Conservation (phyloP, 1,140 invertebrate species). For the Tetramorium alpestre region DNA sequence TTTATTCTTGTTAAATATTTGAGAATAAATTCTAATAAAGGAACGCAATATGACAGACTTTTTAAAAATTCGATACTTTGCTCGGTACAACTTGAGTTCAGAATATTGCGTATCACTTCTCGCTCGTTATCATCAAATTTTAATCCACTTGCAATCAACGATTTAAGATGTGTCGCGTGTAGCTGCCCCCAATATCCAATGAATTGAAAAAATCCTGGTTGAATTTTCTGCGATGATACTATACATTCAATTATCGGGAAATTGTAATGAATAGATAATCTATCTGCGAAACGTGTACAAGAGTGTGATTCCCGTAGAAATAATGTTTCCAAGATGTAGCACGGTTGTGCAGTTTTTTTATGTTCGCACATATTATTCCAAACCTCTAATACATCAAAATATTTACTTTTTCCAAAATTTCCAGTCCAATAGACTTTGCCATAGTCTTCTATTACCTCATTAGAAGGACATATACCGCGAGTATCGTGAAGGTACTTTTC, state of each 20-base stretch:
- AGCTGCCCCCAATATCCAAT: conserved; percentile 66
- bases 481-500: conserved; percentile 63
- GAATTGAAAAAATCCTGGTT: conserved; percentile 78
- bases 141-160: background rate
- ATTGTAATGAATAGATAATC: background rate
- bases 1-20: conserved; percentile 20
- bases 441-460: background rate
- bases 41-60: conserved; percentile 14
- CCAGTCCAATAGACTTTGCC: background rate
- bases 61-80: conserved; percentile 71
- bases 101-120: conserved; percentile 56
- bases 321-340: conserved; percentile 60
- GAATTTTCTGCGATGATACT: conserved; percentile 39
- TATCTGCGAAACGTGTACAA: background rate
- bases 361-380: conserved; percentile 27
- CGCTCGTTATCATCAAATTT: conserved; percentile 27
- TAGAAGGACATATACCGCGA: background rate
- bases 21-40: conserved; percentile 51
- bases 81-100: conserved; percentile 62
- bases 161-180: conserved; percentile 51
- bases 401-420: background rate
- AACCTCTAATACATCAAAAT: conserved; percentile 5
- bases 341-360: conserved; percentile 15
- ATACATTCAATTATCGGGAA: background rate
- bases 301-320: conserved; percentile 41